Evolutionary conservation across 2,113 vertebrate genomes (phyloP).

Genomic region (Oncorhynchus clarkii): DNA sequence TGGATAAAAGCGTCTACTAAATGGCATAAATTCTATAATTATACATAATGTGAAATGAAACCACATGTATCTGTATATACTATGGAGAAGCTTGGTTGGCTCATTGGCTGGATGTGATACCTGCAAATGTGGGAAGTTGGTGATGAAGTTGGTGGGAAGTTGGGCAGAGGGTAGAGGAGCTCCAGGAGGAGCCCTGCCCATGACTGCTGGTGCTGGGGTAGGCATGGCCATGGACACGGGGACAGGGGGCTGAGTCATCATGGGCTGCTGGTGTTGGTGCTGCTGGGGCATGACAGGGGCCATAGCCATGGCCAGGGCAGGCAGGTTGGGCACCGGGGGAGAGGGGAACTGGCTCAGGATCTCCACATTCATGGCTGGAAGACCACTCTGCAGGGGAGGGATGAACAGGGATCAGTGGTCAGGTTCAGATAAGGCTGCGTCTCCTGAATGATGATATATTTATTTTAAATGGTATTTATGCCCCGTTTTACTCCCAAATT

Average conservation of each 20-base stretch:
- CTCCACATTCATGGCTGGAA: constrained; percentile 87
- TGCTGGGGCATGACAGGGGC: constrained; percentile 79
- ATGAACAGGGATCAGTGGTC: not conserved
- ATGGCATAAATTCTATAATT: too few species aligned
- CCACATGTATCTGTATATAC: too few species aligned
- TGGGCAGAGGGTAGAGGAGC: constrained; percentile 52
- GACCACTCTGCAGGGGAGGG: constrained; percentile 80
- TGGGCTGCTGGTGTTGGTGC: constrained; percentile 76
- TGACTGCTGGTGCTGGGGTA: constrained; percentile 65
- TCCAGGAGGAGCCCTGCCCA: constrained; percentile 46
- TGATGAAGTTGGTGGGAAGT: constrained; percentile 35
- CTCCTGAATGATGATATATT: too few species aligned
- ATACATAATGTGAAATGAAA: too few species aligned
- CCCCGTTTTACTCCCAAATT: too few species aligned
- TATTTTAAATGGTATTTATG: too few species aligned
- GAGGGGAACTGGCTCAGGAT: constrained; percentile 89
- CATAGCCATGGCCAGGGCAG: constrained; percentile 81
- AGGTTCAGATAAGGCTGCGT: too few species aligned
- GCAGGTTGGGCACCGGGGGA: constrained; percentile 89
- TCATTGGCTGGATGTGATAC: constrained; percentile 30
- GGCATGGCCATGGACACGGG: constrained; percentile 77
- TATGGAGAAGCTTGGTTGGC: too few species aligned
- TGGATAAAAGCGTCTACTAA: not conserved
- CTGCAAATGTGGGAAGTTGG: constrained; percentile 72
- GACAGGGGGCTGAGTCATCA: constrained; percentile 73